Evolutionary conservation across 2,888 invertebrate species (phyloP), one percentile per base, ranked within the genome.

Genomic region (Sarcophaga carnaria): DNA sequence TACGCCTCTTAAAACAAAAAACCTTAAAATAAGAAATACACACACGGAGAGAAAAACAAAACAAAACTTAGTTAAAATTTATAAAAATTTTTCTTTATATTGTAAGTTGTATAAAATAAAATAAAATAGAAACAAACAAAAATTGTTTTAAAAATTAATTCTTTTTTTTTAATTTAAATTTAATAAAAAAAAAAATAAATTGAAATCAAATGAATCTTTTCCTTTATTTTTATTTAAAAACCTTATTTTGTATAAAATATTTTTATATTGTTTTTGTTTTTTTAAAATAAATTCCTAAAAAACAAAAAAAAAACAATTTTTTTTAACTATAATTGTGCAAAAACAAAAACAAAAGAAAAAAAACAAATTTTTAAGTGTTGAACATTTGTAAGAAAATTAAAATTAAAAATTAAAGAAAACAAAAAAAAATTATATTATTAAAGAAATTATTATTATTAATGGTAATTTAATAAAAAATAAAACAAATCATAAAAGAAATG

Each of bases 331-430:
- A 80, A 86, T 86, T 86, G 82, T 83, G 80, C 74, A 78, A 85
- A 49, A 49, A 49, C 11, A 49, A 49, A 49, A 49, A 45, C 10
- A 25, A 22, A 67, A 25, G 54, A 49, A 63, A 60, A 69, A 37
- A 79, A 59, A 71, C 72, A 49, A 83, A 76, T 79, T 82, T 83
- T 88, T 83, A 88, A 88, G 86, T 86, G 83, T 87, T 81, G 83
- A 88, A 82, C 85, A 83, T 88, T 84, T 88, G 83, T 88, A 86
- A 86, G 83, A 37, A 77, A 79, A 79, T 78, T 69, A 63, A 69
- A 74, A 83, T 63, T 47, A 81, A 81, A 62, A 80, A 27, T 49
- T 69, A 77, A 63, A n/a, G n/a, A 74, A 72, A 64, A 82, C 20
- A 77, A 69, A 69, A 78, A 69, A 69, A 66, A 67, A 25, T 76